Percentiles rank a stretch among this genome's conserved stretches.
These are phyloP conservation scores for Ailurus styani DNA, from an alignment of 2,113 vertebrate genomes.

Conservation along the genomic window DNA sequence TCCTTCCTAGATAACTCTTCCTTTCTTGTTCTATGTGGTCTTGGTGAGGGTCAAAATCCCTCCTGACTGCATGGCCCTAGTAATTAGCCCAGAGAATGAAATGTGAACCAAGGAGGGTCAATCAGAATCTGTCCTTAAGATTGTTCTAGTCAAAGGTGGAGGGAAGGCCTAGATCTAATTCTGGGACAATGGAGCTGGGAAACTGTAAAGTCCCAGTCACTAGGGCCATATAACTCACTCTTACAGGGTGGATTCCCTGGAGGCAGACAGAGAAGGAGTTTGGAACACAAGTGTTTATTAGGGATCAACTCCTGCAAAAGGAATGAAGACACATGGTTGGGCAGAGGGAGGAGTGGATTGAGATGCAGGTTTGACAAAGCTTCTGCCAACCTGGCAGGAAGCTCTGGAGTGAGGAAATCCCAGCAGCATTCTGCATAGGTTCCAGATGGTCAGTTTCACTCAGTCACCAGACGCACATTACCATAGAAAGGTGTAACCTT, in stretches of 20 bases:
- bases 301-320: not conserved
- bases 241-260: not conserved
- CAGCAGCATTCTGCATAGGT: not conserved
- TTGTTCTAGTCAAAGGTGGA: not conserved
- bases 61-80: not conserved
- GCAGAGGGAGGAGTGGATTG: not conserved
- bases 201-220: not conserved
- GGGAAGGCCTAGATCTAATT: not conserved
- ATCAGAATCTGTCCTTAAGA: not conserved
- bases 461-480: not conserved
- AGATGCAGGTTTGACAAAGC: not conserved
- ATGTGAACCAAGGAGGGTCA: not conserved
- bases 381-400: not conserved
- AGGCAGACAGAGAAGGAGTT: not conserved
- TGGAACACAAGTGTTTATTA: not conserved
- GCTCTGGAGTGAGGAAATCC: not conserved
- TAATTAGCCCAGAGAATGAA: not conserved
- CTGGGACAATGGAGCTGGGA: too few species aligned
- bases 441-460: not conserved
- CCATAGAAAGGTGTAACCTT: not conserved
- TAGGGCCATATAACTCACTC: not conserved
- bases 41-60: not conserved
- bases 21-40: not conserved
- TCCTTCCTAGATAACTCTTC: not conserved
- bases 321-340: not conserved